Evolutionary conservation across 2,888 invertebrate genomes (phyloP).

Genomic region (Tenthredo scrophulariae): DNA sequence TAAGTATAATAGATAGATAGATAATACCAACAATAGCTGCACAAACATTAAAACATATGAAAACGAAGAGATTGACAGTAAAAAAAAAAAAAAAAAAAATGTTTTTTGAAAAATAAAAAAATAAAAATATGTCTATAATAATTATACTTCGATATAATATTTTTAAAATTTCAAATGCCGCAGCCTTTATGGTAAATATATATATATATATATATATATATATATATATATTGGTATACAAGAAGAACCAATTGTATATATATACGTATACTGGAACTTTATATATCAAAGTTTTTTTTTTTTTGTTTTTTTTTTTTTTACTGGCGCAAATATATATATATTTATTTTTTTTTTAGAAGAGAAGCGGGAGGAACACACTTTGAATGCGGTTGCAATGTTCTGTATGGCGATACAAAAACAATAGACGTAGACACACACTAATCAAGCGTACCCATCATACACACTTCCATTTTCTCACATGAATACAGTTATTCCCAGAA

Average conservation of each 20-base stretch:
- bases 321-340: too few species aligned
- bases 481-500: conserved; percentile 71
- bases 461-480: conserved; percentile 71
- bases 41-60: neutral
- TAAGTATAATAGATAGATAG: conserved; percentile 34
- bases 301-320: neutral
- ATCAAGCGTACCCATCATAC: conserved; percentile 74
- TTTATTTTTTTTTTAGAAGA: neutral
- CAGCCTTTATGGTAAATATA: conserved; percentile 2
- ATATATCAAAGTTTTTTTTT: neutral
- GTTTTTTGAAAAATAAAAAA: neutral
- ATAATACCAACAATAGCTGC: conserved; percentile 10
- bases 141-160: neutral
- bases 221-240: neutral
- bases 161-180: conserved; percentile 3
- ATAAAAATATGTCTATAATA: neutral
- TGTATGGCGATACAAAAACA: conserved; percentile 76
- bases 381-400: conserved; percentile 68
- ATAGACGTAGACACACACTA: conserved; percentile 78
- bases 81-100: neutral
- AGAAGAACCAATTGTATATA: neutral
- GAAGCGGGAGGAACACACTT: conserved; percentile 29
- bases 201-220: neutral
- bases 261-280: neutral
- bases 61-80: neutral